Base-by-base conservation (phyloP, 1,140 invertebrate genomes). In the Tetramorium parvispinum region DNA sequence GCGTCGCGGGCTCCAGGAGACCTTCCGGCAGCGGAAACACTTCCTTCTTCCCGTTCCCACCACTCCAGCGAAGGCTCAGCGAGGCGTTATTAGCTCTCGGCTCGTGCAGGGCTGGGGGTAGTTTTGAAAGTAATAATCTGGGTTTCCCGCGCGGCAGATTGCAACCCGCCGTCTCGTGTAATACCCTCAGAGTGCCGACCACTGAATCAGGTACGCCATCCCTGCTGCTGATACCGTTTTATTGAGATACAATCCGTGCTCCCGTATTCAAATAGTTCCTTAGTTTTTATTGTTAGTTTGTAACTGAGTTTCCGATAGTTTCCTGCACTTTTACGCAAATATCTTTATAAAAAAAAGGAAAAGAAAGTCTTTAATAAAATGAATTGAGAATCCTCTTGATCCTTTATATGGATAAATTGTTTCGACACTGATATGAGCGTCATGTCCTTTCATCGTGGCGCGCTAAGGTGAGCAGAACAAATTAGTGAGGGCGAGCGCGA, bases 1-100 rank as follows among this genome's bases (percentile, higher is more conserved):
- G 97, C 55, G 97, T 96, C 1, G 97, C 97, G 75, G 97, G 97
- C 1, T 98, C 97, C 0, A 94, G 97, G 68, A 95, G 97, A 81
- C 97, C 97, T 2, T 97, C 97, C 1, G 94, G 97, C 65, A 97
- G 96, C 18, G 94, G 94, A 61, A 93, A 93, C 21, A 82, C 91
- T 49, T 94, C 93, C 40, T 96, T 97, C 66, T 96, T 96, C 87
- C 96, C 96, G 13, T 96, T 96, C 87, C 96, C 96, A 7, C 96
- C 96, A 2, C 93, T 96, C 6, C 96, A 97, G 55, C 94, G 97
- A 83, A 93, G 97, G 43, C 94, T 97, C 4, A 97, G 97, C 55
- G 97, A 97, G 89, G 97, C 96, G 1, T 93, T 97, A 10, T 93
- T 97, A 0, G 96, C 91, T 2, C 75, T 95, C 3, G 92, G 93